These are phyloP conservation scores for Xiphophorus couchianus DNA, from an alignment of 2,113 vertebrate species.

Conservation along the genomic window DNA sequence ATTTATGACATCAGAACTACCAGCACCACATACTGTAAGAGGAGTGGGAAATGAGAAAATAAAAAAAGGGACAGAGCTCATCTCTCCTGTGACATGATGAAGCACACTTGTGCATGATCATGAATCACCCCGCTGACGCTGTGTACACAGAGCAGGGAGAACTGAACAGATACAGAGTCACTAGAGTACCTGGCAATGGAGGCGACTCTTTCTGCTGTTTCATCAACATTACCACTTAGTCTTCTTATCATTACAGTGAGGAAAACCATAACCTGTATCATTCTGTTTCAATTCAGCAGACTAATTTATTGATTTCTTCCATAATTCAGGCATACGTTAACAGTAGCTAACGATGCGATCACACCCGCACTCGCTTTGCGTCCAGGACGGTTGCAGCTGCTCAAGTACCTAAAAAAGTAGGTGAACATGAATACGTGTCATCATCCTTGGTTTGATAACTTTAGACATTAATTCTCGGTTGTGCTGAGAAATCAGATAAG, in stretches of 20 bases:
- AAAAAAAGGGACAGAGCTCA: slow-evolving; percentile 18
- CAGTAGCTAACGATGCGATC: slow-evolving; percentile 44
- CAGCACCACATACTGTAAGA: neutral
- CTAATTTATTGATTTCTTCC: slow-evolving; percentile 45
- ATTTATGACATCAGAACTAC: slow-evolving; percentile 1
- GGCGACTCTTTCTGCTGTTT: slow-evolving; percentile 10
- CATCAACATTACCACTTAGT: neutral
- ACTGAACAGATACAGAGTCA: slow-evolving; percentile 8
- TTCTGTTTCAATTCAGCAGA: slow-evolving; percentile 24
- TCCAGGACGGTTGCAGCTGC: slow-evolving; percentile 28
- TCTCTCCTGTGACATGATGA: slow-evolving; percentile 32
- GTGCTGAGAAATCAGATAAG: slow-evolving; percentile 42
- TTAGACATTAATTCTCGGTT: slow-evolving; percentile 34
- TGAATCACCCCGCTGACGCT: slow-evolving; percentile 29
- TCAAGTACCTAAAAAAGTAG: slow-evolving; percentile 33
- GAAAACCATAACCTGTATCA: slow-evolving; percentile 6
- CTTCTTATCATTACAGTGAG: slow-evolving; percentile 16
- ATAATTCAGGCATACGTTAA: slow-evolving; percentile 49
- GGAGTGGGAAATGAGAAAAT: slow-evolving; percentile 9
- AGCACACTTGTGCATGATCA: slow-evolving; percentile 14
- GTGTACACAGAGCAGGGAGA: slow-evolving; percentile 21
- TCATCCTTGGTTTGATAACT: slow-evolving; percentile 27
- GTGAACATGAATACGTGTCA: slow-evolving; percentile 12
- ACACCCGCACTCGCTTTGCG: neutral
- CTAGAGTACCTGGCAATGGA: slow-evolving; percentile 19